Conservation (phyloP, 2,113 vertebrate genomes). For the Perccottus glenii region DNA sequence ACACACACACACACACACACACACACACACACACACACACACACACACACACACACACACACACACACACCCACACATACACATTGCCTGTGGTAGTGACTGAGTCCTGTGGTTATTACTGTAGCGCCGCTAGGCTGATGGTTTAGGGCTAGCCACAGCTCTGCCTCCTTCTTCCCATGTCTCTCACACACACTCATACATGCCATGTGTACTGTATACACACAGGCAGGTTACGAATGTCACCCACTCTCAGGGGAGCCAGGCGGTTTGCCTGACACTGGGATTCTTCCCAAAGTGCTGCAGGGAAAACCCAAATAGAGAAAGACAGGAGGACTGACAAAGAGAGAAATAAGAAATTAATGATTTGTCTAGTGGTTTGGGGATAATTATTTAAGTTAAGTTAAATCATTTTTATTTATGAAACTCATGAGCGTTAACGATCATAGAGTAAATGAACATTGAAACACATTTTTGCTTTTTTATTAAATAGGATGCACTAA, state of each 20-base stretch:
- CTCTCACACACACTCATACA: slow-evolving; percentile 3
- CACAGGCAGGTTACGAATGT: slow-evolving; percentile 58
- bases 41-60: slow-evolving; percentile 26
- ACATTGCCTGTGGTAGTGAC: slow-evolving; percentile 63
- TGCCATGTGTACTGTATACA: slow-evolving; percentile 7
- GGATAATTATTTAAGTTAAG: slow-evolving; percentile 18
- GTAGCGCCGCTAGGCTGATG: slow-evolving; percentile 73
- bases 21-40: slow-evolving; percentile 6
- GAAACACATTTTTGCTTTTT: too few relatives aligned
- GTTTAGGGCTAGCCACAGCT: slow-evolving; percentile 68
- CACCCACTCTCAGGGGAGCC: slow-evolving; percentile 65
- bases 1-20: neutral
- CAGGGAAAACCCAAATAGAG: slow-evolving; percentile 69
- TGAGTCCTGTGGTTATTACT: slow-evolving; percentile 74
- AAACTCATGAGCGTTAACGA: too few relatives aligned
- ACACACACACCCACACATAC: slow-evolving; percentile 41
- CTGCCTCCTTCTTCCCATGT: slow-evolving; percentile 17
- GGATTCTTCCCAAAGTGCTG: slow-evolving; percentile 72
- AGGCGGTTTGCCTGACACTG: slow-evolving; percentile 62
- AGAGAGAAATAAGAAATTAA: neutral
- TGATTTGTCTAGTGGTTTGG: slow-evolving; percentile 25
- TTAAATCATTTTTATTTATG: neutral
- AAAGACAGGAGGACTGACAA: slow-evolving; percentile 8
- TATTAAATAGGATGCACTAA: too few relatives aligned
- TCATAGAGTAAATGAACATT: too few relatives aligned